Evolutionary conservation across 2,113 vertebrate genomes (phyloP).

Genomic region (Lipophrys pholis): DNA sequence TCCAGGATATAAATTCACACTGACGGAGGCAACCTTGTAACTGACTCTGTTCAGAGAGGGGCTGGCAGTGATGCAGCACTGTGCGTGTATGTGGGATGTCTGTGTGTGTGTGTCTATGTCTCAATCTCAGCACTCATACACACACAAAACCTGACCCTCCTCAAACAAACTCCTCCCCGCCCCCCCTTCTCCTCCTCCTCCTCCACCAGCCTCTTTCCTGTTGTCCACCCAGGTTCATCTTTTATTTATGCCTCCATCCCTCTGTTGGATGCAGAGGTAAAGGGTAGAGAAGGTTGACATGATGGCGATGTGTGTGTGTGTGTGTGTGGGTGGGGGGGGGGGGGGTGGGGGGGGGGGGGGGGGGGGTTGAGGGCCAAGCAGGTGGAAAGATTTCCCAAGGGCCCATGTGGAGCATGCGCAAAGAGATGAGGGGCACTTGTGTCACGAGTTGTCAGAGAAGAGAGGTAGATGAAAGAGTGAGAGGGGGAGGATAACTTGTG

Average conservation of each 20-base stretch:
- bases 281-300: conserved; percentile 20
- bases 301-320: neutral
- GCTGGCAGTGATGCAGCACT: conserved; percentile 44
- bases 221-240: conserved; percentile 63
- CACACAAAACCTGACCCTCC: conserved; percentile 3
- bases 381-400: conserved; percentile 65
- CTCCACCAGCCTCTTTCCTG: conserved; percentile 45
- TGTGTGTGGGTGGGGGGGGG: neutral
- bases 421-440: conserved; percentile 9
- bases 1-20: conserved; percentile 63
- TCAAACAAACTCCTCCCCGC: conserved; percentile 4
- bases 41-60: conserved; percentile 31
- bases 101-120: conserved; percentile 37
- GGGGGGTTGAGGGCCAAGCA: conserved; percentile 4
- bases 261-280: conserved; percentile 49
- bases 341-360: neutral
- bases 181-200: neutral
- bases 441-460: conserved; percentile 42
- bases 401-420: conserved; percentile 22
- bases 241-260: conserved; percentile 75
- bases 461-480: conserved; percentile 27
- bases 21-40: conserved; percentile 53
- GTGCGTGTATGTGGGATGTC: conserved; percentile 2
- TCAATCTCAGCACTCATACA: conserved; percentile 41
- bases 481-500: neutral